phyloP scores from a whole-genome alignment of 2,113 vertebrate genomes.

The Antechinus flavipes region DNA sequence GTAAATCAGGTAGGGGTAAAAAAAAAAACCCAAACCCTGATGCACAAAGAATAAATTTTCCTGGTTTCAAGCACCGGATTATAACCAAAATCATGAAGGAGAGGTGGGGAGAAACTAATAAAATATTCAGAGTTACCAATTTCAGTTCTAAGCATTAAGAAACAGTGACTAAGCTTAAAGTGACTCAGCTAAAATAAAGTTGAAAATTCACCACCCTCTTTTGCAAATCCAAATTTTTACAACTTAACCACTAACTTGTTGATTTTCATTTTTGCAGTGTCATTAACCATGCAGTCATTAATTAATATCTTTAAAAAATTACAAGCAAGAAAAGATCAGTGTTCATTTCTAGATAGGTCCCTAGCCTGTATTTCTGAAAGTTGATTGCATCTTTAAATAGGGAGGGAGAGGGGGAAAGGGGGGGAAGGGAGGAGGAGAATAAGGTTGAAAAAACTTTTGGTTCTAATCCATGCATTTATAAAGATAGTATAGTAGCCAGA shows the following conservation, averaged over 20 bases:
- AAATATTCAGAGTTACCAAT: conserved; percentile 58
- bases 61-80: conserved; percentile 7
- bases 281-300: neutral
- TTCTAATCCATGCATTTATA: neutral
- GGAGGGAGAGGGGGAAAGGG: neutral
- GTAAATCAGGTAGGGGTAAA: neutral
- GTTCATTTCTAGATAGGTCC: neutral
- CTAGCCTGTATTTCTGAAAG: neutral
- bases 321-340: neutral
- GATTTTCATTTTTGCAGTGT: conserved; percentile 16
- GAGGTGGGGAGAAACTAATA: conserved; percentile 19
- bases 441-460: neutral
- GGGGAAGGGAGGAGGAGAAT: neutral
- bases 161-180: conserved; percentile 76
- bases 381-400: neutral
- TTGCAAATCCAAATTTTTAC: conserved; percentile 34
- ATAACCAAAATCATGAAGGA: conserved; percentile 14
- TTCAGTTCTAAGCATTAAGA: conserved; percentile 40
- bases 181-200: conserved; percentile 66
- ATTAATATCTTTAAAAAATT: conserved; percentile 21
- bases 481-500: neutral
- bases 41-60: conserved; percentile 19
- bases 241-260: neutral
- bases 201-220: neutral
- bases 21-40: neutral